Evolutionary conservation across 2,113 vertebrate species (phyloP).

Genomic region (Progne subis): DNA sequence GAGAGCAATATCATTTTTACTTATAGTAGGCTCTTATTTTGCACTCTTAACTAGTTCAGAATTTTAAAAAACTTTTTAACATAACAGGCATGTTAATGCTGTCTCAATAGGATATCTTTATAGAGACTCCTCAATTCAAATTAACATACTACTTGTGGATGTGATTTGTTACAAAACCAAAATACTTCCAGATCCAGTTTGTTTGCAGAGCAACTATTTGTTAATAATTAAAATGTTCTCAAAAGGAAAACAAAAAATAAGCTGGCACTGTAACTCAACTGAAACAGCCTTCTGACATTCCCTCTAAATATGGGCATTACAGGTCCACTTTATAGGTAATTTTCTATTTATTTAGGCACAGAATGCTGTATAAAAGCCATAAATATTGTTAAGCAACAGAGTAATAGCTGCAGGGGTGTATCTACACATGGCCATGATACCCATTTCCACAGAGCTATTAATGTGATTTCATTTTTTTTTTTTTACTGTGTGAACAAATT

Average conservation of each 20-base stretch:
- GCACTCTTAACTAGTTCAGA: background rate
- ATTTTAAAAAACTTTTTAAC: background rate
- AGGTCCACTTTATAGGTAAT: background rate
- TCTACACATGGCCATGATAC: background rate
- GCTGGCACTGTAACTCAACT: background rate
- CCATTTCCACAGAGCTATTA: background rate
- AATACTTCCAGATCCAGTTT: background rate
- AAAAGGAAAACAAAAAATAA: background rate
- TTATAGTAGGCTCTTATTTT: background rate
- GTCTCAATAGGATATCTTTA: background rate
- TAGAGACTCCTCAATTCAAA: background rate
- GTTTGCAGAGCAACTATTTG: background rate
- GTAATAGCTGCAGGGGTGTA: background rate
- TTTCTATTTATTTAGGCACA: background rate
- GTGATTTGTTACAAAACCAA: background rate
- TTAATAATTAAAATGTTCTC: background rate
- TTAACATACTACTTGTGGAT: background rate
- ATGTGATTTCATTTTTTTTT: background rate
- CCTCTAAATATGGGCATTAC: background rate
- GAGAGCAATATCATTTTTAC: background rate
- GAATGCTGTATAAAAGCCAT: background rate
- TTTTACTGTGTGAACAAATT: background rate
- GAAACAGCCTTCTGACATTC: background rate
- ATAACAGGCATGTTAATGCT: background rate
- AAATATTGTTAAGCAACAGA: background rate